Conservation (phyloP, 2,113 vertebrate species). For the Zosterops borbonicus region DNA sequence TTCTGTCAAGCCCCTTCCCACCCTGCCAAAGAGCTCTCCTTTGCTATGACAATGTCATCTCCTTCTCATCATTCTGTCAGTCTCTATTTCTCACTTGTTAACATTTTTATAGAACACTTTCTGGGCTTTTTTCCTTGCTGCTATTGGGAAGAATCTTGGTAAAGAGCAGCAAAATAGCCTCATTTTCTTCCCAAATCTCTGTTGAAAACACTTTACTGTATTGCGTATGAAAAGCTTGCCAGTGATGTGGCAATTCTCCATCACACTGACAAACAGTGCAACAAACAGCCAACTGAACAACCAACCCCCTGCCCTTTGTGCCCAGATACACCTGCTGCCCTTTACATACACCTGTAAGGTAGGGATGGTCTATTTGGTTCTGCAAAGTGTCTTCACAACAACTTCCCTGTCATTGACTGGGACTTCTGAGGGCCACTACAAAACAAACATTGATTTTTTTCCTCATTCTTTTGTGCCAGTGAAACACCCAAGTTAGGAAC, state of each 20-base stretch:
- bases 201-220: neutral
- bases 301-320: neutral
- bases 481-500: neutral
- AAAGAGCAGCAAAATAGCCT: neutral
- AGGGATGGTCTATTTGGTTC: neutral
- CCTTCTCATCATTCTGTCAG: slow-evolving; percentile 26
- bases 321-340: neutral
- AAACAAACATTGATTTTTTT: neutral
- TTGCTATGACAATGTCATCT: slow-evolving; percentile 24
- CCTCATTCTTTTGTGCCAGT: neutral
- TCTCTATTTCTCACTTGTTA: slow-evolving; percentile 31
- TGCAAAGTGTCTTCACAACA: neutral
- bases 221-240: neutral
- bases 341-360: neutral
- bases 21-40: slow-evolving; percentile 22
- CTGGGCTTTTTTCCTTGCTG: neutral
- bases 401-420: neutral
- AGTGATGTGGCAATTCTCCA: neutral
- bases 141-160: neutral
- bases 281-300: neutral
- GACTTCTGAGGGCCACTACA: neutral
- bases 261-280: neutral
- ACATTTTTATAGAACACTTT: slow-evolving; percentile 23
- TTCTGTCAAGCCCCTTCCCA: slow-evolving; percentile 26
- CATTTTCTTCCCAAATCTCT: neutral